Percentiles rank a stretch among this genome's conserved stretches.
These are phyloP conservation scores for Calameuta idolon DNA, from an alignment of 2,888 invertebrate genomes.

Conservation along the genomic window DNA sequence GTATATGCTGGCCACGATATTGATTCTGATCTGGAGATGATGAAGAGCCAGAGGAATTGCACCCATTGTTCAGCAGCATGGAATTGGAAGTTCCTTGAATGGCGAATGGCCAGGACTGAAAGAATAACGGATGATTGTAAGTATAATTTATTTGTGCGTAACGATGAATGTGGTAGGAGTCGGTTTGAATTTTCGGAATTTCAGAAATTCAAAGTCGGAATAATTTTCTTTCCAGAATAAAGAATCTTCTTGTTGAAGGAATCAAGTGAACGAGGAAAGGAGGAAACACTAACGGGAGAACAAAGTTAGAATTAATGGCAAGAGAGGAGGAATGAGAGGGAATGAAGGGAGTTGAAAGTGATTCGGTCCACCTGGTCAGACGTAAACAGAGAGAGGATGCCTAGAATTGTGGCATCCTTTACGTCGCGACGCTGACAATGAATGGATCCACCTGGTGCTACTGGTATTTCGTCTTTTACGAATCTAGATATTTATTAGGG, in stretches of 20 bases:
- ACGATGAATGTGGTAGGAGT: not conserved
- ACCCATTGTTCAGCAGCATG: conserved; percentile 52
- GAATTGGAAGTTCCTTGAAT: conserved; percentile 70
- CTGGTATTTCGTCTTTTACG: not conserved
- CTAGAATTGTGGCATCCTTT: conserved; percentile 11
- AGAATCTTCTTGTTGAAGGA: not conserved
- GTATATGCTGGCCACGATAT: conserved; percentile 44
- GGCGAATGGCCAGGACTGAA: conserved; percentile 86
- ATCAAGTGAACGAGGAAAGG: not conserved
- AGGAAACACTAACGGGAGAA: conserved; percentile 19
- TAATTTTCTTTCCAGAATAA: not conserved
- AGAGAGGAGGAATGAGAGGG: conserved; percentile 18
- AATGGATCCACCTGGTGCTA: conserved; percentile 5
- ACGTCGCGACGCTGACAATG: conserved; percentile 6
- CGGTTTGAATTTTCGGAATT: not conserved
- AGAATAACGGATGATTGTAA: conserved; percentile 43
- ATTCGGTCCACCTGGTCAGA: conserved; percentile 58
- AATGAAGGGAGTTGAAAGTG: conserved; percentile 37
- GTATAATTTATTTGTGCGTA: not conserved
- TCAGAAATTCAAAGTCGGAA: not conserved
- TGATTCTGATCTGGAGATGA: conserved; percentile 42
- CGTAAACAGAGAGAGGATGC: conserved; percentile 51
- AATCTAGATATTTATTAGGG: not conserved
- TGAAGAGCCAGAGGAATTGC: conserved; percentile 49
- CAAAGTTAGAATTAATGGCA: conserved; percentile 48